These are phyloP conservation scores for Naja naja DNA, from an alignment of 2,113 vertebrate species.

Conservation along the genomic window DNA sequence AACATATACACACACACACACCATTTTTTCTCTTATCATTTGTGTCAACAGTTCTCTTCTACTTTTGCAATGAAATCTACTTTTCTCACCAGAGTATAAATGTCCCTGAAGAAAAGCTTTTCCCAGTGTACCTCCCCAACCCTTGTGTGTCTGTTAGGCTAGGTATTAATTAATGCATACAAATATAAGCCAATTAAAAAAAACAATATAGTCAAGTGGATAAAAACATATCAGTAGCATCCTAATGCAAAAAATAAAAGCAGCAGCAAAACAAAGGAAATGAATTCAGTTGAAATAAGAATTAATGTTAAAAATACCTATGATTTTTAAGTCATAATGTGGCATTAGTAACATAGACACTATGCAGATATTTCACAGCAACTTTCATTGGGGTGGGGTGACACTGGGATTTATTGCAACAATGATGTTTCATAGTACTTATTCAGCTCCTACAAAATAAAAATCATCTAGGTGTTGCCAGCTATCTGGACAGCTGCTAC, in stretches of 20 bases:
- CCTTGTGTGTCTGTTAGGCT: neutral
- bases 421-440: neutral
- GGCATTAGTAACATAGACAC: neutral
- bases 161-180: neutral
- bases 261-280: neutral
- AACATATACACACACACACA: neutral
- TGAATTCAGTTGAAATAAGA: neutral
- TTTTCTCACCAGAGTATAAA: neutral
- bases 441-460: neutral
- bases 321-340: neutral
- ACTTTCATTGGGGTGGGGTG: neutral
- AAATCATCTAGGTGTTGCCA: neutral
- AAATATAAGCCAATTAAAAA: neutral
- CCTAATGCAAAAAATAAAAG: neutral
- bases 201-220: neutral
- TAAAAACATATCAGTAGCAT: neutral
- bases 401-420: neutral
- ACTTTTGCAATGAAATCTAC: neutral
- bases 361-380: neutral
- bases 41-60: neutral
- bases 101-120: neutral
- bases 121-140: neutral
- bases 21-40: neutral
- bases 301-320: neutral
- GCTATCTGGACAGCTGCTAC: neutral